Evolutionary conservation across 2,888 invertebrate species (phyloP).

Genomic region (Tenthredo notha): DNA sequence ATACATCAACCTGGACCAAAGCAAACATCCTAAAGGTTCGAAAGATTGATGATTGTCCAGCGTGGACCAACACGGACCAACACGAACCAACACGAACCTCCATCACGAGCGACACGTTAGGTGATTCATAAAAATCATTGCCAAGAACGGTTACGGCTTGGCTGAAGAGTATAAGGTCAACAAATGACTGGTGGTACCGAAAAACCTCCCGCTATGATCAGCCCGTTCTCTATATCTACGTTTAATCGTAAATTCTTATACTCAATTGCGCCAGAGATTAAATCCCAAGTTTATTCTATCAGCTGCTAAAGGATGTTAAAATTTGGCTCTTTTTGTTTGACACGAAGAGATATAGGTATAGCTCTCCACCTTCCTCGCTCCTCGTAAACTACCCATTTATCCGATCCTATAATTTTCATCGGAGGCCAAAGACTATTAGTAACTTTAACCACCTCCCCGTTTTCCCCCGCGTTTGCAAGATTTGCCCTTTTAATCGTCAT

Average conservation of each 20-base stretch:
- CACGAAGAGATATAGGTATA: neutral
- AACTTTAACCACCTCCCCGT: conserved; percentile 59
- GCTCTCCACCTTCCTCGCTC: conserved; percentile 66
- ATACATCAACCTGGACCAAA: conserved; percentile 59
- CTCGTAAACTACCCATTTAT: conserved; percentile 78
- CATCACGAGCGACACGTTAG: conserved; percentile 77
- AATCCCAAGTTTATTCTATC: neutral
- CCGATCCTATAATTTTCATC: conserved; percentile 77
- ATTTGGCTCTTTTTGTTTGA: neutral
- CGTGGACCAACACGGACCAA: conserved; percentile 54
- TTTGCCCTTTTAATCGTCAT: conserved; percentile 34
- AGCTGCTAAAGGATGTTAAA: neutral
- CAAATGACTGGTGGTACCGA: neutral
- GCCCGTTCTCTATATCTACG: neutral
- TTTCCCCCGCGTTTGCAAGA: conserved; percentile 55
- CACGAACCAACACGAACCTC: conserved; percentile 65
- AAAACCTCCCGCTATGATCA: conserved; percentile 27
- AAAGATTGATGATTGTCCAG: conserved; percentile 73
- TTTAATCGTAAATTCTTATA: neutral
- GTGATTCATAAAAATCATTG: conserved; percentile 74
- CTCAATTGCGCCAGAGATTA: neutral
- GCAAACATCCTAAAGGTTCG: conserved; percentile 68
- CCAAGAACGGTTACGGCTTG: conserved; percentile 56
- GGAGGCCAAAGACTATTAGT: conserved; percentile 73
- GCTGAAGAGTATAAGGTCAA: neutral